Base-by-base conservation (phyloP, 1,140 invertebrate genomes). In the Tyrophagus putrescentiae region DNA sequence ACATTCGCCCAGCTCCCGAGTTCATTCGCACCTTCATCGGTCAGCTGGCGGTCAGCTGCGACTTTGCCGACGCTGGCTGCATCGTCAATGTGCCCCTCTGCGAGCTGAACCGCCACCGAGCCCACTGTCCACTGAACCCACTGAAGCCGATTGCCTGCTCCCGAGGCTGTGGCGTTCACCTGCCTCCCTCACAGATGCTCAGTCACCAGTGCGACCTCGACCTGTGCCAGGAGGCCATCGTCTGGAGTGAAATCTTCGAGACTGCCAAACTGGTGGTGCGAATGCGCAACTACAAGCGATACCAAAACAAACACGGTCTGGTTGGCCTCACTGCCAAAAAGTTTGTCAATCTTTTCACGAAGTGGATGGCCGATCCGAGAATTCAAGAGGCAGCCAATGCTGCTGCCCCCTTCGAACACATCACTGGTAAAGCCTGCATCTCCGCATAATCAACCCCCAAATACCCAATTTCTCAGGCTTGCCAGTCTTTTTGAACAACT, bases 111-210 rank as follows among this genome's bases (percentile, higher is more conserved):
- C 74, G 80, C 27, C 91, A 95, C 74, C 71, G 92, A 62, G 81
- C 83, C 68, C 87, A 93, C 72, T 95, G 91, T 76, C 84, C 87
- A 73, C 84, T 82, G 67, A 96, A 95, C 73, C 91, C 91, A 4
- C 93, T 92, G 70, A 79, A 87, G 70, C 90, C 88, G n/a, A 82
- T 92, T 64, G 81, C 82, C 25, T 96, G 91, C 72, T 86, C 90
- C 66, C 81, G 85, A 67, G 90, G 90, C 5, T 96, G 91, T 71
- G 89, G 87, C 41, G 76, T 92, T 18, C 81, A 92, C 50, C 85
- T 94, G 4, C 57, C 57, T 21, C 39, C 57, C 1, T n/a, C 3
- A 3, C 3, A 42, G 36, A 5, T 59, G 39, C 27, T 59, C 16
- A n/a, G 23, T 21, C 57, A 59, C 27, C 36, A 59, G 13, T 59